Evolutionary conservation across 2,113 vertebrate species (phyloP), one percentile per base, ranked within the genome.

Genomic region (Tringa solitaria): DNA sequence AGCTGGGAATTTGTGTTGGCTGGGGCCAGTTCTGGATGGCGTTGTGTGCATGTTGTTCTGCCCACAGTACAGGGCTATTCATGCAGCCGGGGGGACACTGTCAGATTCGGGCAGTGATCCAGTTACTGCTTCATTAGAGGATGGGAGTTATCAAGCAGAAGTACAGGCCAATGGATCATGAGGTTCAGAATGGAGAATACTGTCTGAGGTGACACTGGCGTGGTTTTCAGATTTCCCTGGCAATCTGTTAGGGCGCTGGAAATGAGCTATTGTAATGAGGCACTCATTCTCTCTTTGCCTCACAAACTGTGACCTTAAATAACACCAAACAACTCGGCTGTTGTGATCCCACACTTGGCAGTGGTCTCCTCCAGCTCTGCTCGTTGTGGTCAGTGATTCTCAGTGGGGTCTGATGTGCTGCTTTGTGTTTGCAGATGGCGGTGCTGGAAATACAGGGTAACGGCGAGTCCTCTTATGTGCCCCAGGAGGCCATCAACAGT

Each of bases 371-470:
- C 7, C 50, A 48, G 48, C 35, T 27, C 2, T 35, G 26, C 30
- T 37, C 39, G 11, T 0, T 32, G 57, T 16, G 37, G 56, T 11
- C 43, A 22, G 60, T 16, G 35, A 4, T 56, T 63, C 13, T 48
- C 19, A 7, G 27, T 6, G 67, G 14, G 23, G 68, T 3, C 78
- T 69, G 30, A 90, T 2, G 8, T 3, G 3, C n/a, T 32, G 14
- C 56, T 86, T 53, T 91, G 20, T 90, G 35, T 74, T 78, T 73
- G 70, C 96, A 99, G 99, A 99, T 99, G 99, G 99, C 99, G 0
- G 99, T 99, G 94, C 98, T 99, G 96, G 99, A 99, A 96, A 99
- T 99, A 96, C 99, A 99, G 95, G 99, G 99, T 89, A 99, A 99
- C 8, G 99, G 99, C 27, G 99, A 99, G 88, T 99, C 99, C 0